Conservation (phyloP, 2,113 vertebrate genomes). For the Cinclus mexicanus region DNA sequence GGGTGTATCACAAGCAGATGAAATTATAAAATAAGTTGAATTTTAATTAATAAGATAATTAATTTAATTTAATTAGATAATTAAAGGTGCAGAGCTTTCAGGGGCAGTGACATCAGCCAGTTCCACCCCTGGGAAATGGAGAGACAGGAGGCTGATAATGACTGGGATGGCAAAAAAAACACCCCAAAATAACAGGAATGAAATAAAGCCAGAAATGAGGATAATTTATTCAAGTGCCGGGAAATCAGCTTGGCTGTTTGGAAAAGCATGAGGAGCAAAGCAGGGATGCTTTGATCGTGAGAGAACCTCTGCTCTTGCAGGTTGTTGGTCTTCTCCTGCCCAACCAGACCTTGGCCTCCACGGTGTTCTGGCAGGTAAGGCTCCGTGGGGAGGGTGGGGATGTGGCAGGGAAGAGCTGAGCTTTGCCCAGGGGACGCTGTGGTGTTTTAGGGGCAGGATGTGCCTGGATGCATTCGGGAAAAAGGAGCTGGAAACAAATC, state of each 20-base stretch:
- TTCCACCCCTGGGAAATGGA: neutral
- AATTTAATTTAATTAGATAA: too few species aligned
- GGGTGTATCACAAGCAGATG: neutral
- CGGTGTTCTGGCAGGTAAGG: slow-evolving; percentile 92
- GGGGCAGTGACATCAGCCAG: rapidly evolving
- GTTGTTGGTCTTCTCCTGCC: slow-evolving; percentile 94
- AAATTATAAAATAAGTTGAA: too few species aligned
- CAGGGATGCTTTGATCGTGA: neutral
- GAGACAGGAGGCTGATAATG: neutral
- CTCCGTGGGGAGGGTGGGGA: neutral
- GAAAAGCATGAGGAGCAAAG: neutral
- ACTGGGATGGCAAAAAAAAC: neutral
- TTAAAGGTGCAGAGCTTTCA: neutral
- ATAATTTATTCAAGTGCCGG: neutral
- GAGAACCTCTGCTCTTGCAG: slow-evolving; percentile 68
- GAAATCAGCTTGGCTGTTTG: slow-evolving; percentile 15
- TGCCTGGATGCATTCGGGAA: neutral
- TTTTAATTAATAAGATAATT: too few species aligned
- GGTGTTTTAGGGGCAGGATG: neutral
- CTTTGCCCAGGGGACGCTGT: neutral
- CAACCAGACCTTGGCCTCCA: slow-evolving; percentile 88
- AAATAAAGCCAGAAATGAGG: neutral
- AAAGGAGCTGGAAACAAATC: neutral
- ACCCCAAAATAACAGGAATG: neutral
- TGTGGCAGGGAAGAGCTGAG: neutral